Evolutionary conservation across 2,888 invertebrate species (phyloP).

Genomic region (Polylopha cassiicola): DNA sequence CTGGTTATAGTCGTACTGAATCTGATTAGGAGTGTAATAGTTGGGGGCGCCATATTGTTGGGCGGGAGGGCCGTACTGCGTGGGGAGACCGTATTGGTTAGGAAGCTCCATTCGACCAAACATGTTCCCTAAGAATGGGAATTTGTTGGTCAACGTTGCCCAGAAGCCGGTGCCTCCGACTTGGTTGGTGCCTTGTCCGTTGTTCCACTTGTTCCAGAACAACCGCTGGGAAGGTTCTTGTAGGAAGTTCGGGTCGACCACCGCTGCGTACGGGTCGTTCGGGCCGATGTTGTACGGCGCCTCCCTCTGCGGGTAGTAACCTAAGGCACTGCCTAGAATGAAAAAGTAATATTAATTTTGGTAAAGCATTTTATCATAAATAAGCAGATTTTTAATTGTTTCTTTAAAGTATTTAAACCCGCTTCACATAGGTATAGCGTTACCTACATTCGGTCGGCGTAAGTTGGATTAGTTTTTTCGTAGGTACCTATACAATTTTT

Average conservation of each 20-base stretch:
- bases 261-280: slow-evolving; percentile 53
- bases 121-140: slow-evolving; percentile 62
- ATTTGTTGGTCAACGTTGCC: slow-evolving; percentile 65
- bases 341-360: slow-evolving; percentile 24
- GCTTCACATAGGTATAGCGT: too few species aligned
- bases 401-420: too few species aligned
- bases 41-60: slow-evolving; percentile 36
- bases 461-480: too few species aligned
- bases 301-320: slow-evolving; percentile 57
- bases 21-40: slow-evolving; percentile 27
- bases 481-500: too few species aligned
- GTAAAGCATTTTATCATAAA: too few species aligned
- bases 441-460: too few species aligned
- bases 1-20: slow-evolving; percentile 29
- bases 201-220: slow-evolving; percentile 50
- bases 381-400: too few species aligned
- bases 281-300: slow-evolving; percentile 55
- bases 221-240: slow-evolving; percentile 61
- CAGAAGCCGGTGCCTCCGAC: slow-evolving; percentile 66
- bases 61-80: slow-evolving; percentile 28
- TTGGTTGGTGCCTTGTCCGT: slow-evolving; percentile 57
- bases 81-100: slow-evolving; percentile 47
- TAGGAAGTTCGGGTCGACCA: slow-evolving; percentile 40
- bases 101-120: slow-evolving; percentile 64
- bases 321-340: slow-evolving; percentile 57